These are phyloP conservation scores for Nannobrachium achirus DNA, from an alignment of 2,113 vertebrate species.

Conservation along the genomic window DNA sequence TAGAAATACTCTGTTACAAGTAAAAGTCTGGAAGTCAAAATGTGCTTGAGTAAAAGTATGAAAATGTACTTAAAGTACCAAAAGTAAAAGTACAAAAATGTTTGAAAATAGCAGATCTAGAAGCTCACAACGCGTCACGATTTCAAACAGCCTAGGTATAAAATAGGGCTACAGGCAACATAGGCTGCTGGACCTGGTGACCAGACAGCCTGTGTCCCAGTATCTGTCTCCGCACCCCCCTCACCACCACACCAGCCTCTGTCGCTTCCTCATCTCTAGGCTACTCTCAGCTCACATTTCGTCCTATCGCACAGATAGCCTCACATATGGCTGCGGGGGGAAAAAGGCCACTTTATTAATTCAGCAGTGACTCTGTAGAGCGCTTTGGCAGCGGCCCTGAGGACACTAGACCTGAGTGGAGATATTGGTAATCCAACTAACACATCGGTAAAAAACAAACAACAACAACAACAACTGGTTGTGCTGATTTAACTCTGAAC, in stretches of 20 bases:
- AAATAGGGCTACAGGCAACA: too few relatives aligned
- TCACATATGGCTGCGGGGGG: constrained; percentile 22
- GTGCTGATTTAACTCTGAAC: too few relatives aligned
- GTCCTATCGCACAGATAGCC: constrained; percentile 3
- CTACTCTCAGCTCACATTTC: not conserved
- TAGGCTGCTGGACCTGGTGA: too few relatives aligned
- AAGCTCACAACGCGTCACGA: too few relatives aligned
- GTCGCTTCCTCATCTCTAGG: not conserved
- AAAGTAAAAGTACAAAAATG: too few relatives aligned
- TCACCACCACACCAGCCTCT: not conserved
- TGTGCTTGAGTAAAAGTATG: too few relatives aligned
- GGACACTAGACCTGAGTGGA: constrained; percentile 39
- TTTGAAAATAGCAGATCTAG: too few relatives aligned
- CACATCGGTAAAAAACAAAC: not conserved
- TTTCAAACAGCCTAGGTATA: too few relatives aligned
- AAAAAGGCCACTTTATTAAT: constrained; percentile 36
- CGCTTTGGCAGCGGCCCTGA: constrained; percentile 32
- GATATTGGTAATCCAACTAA: constrained; percentile 34
- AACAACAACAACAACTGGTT: too few relatives aligned
- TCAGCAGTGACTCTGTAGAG: constrained; percentile 16
- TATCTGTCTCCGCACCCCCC: not conserved
- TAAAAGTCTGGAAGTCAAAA: too few relatives aligned
- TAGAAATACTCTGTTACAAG: too few relatives aligned
- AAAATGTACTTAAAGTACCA: too few relatives aligned
- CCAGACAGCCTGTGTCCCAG: not conserved